Percentiles rank a stretch among this genome's conserved stretches.
phyloP scores from a whole-genome alignment of 2,113 vertebrate genomes.

The Camarhynchus parvulus region DNA sequence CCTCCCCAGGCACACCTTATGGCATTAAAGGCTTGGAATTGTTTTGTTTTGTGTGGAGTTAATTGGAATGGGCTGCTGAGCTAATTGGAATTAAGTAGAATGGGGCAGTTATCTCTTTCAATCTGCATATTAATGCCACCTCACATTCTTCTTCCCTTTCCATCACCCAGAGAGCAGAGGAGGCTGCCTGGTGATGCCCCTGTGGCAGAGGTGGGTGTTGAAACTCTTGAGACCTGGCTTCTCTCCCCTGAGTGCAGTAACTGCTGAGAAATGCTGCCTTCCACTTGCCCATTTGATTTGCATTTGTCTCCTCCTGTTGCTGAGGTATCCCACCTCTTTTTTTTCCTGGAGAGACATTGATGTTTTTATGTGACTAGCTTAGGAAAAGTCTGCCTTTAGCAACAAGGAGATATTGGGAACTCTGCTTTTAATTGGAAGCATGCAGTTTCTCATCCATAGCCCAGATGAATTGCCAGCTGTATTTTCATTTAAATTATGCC shows the following conservation, averaged over 20 bases:
- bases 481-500: not conserved
- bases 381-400: not conserved
- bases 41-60: not conserved
- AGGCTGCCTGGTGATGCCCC: not conserved
- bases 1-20: not conserved
- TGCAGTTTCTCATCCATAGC: not conserved
- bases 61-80: not conserved
- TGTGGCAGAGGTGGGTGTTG: not conserved
- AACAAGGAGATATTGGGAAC: not conserved
- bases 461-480: not conserved
- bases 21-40: not conserved
- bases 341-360: not conserved
- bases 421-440: not conserved
- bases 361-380: not conserved
- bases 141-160: not conserved
- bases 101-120: not conserved
- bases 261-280: not conserved
- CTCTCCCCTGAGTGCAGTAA: not conserved
- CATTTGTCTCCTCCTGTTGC: not conserved
- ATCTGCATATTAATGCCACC: not conserved
- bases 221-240: not conserved
- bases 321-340: not conserved
- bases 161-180: not conserved
- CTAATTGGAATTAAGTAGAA: slow-evolving; percentile 3
- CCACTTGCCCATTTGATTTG: not conserved